phyloP scores from a whole-genome alignment of 2,113 vertebrate genomes.

The Salvator merianae region DNA sequence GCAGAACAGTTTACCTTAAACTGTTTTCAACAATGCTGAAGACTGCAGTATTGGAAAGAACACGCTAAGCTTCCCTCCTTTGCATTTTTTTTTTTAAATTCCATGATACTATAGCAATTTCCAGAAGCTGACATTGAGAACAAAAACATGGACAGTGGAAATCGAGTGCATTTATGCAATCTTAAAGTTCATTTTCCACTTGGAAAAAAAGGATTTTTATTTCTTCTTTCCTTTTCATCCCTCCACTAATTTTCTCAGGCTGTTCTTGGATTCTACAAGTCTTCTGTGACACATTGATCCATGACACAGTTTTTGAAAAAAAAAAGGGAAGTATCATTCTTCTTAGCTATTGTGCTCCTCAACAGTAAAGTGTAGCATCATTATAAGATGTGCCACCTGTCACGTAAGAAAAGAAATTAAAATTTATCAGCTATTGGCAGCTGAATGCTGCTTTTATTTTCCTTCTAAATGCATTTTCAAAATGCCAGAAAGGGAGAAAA shows the following conservation, averaged over 20 bases:
- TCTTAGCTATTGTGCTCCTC: not conserved
- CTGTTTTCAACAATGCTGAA: no score
- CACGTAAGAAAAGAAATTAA: not conserved
- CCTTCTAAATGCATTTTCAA: no score
- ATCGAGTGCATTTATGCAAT: not conserved
- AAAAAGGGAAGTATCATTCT: slow-evolving; percentile 24
- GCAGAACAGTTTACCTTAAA: no score
- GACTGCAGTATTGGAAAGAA: no score
- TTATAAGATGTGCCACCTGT: not conserved
- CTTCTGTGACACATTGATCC: not conserved
- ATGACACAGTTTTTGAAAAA: not conserved
- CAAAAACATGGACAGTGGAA: not conserved
- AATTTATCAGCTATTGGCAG: slow-evolving; percentile 6
- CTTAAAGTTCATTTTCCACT: not conserved
- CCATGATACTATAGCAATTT: not conserved
- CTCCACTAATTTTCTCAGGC: not conserved
- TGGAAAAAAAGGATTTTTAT: not conserved
- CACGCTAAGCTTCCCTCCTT: no score
- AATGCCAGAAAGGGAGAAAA: not conserved
- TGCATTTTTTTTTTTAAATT: not conserved
- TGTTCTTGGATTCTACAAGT: not conserved
- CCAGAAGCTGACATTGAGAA: not conserved
- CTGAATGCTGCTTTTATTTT: accelerated
- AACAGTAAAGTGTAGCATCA: accelerated
- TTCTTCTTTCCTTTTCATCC: not conserved